These are phyloP conservation scores for Drosophila pruinosa DNA, from an alignment of 1,140 invertebrate genomes.

Conservation along the genomic window DNA sequence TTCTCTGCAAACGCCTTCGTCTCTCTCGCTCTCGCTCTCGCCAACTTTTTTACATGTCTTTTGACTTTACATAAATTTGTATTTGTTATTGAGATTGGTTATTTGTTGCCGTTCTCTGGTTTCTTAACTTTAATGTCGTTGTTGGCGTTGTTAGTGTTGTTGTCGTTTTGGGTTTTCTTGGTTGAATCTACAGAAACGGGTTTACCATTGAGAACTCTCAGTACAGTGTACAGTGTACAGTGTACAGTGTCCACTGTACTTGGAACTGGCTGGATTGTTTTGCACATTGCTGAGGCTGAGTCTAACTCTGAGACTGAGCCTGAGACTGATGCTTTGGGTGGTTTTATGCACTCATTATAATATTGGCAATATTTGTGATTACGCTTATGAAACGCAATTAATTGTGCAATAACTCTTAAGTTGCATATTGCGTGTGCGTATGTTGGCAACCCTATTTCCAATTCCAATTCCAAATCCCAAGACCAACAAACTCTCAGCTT, in stretches of 20 bases:
- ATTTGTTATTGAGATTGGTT: conserved; percentile 34
- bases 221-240: not conserved
- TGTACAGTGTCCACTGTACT: conserved; percentile 1
- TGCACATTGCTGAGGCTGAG: conserved; percentile 5
- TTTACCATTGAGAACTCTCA: conserved; percentile 31
- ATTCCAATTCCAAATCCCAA: not conserved
- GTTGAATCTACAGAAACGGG: conserved; percentile 27
- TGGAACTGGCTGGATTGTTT: conserved; percentile 15
- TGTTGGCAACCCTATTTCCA: conserved; percentile 17
- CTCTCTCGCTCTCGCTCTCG: not conserved
- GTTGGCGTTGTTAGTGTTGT: not conserved
- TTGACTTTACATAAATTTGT: conserved; percentile 50
- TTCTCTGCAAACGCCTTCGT: not conserved
- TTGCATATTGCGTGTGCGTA: too few relatives aligned
- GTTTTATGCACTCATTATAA: conserved; percentile 50
- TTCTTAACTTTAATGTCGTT: conserved; percentile 14
- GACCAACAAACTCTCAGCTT: conserved; percentile 7
- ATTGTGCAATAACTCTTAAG: conserved; percentile 60
- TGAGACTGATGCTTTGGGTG: not conserved
- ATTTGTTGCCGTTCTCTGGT: conserved; percentile 39
- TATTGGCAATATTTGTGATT: conserved; percentile 67
- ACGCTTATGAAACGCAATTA: conserved; percentile 66
- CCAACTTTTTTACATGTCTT: conserved; percentile 47
- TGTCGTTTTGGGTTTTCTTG: not conserved
- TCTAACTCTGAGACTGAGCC: not conserved